Conservation (phyloP, 2,797 vertebrate species). For the Carcharodon carcharias region DNA sequence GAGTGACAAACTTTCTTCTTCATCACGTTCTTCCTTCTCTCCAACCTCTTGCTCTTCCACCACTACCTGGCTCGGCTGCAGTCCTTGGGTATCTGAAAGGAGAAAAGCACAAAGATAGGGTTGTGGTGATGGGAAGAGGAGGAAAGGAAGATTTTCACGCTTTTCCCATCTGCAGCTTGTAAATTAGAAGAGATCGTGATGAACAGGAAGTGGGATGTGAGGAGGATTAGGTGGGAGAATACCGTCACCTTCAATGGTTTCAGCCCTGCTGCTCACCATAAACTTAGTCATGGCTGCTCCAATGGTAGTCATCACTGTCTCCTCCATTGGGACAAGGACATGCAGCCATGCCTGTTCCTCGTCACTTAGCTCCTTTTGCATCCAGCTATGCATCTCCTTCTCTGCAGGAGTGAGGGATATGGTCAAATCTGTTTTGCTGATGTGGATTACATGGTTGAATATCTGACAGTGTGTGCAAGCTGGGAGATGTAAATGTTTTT, state of each 20-base stretch:
- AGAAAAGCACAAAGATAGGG: too few relatives aligned
- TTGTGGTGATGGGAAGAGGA: too few relatives aligned
- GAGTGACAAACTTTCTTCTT: too few relatives aligned
- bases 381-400: neutral
- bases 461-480: neutral
- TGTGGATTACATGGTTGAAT: neutral
- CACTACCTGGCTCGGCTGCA: too few relatives aligned
- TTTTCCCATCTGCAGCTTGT: neutral
- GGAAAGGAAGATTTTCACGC: too few relatives aligned
- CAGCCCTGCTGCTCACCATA: neutral
- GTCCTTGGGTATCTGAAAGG: too few relatives aligned
- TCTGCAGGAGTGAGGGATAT: neutral
- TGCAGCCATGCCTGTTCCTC: neutral
- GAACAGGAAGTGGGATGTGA: too few relatives aligned
- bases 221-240: neutral
- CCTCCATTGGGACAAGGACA: neutral
- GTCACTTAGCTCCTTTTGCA: neutral
- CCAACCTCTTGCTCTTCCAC: too few relatives aligned
- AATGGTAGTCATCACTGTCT: neutral
- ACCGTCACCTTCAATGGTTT: neutral
- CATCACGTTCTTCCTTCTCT: too few relatives aligned
- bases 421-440: neutral
- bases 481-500: neutral
- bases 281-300: neutral
- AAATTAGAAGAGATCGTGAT: neutral